These are phyloP conservation scores for Pampus argenteus DNA, from an alignment of 2,797 vertebrate genomes.

Conservation along the genomic window DNA sequence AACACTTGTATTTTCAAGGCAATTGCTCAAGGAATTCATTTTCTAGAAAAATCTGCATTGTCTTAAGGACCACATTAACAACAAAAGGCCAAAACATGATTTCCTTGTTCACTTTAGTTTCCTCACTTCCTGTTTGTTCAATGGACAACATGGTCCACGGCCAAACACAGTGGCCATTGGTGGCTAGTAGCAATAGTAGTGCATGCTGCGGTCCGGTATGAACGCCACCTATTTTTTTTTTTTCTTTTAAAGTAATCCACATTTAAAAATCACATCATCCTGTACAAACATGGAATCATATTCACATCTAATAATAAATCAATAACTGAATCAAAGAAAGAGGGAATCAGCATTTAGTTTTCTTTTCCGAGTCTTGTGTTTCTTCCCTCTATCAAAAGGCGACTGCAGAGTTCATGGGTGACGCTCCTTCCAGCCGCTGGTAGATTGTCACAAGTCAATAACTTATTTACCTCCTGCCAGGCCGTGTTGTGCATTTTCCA, in stretches of 20 bases:
- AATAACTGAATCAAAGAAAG: constrained; percentile 34
- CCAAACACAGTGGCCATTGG: constrained; percentile 70
- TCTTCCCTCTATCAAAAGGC: constrained; percentile 43
- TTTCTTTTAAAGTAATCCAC: constrained; percentile 54
- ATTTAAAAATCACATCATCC: constrained; percentile 73
- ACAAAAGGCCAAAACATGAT: constrained; percentile 47
- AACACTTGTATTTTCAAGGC: constrained; percentile 73
- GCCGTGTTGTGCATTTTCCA: constrained; percentile 26
- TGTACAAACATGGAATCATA: constrained; percentile 81
- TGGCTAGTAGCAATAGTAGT: constrained; percentile 56
- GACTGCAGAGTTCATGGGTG: constrained; percentile 28
- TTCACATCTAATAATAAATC: constrained; percentile 74
- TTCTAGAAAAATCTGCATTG: constrained; percentile 54
- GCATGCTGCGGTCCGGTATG: constrained; percentile 71
- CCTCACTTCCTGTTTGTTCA: constrained; percentile 66
- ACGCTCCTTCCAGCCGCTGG: not conserved
- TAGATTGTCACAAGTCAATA: constrained; percentile 20
- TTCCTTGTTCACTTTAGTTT: constrained; percentile 55
- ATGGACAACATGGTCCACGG: constrained; percentile 53
- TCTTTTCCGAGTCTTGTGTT: constrained; percentile 8
- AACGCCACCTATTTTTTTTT: constrained; percentile 45
- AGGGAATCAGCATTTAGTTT: constrained; percentile 16
- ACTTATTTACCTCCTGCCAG: not conserved
- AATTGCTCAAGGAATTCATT: constrained; percentile 60
- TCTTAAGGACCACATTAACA: constrained; percentile 28